A percentile compares a stretch with the other conserved stretches of the same genome.
Evolutionary conservation across 2,113 vertebrate genomes (phyloP).

Genomic region (Callipepla californica): DNA sequence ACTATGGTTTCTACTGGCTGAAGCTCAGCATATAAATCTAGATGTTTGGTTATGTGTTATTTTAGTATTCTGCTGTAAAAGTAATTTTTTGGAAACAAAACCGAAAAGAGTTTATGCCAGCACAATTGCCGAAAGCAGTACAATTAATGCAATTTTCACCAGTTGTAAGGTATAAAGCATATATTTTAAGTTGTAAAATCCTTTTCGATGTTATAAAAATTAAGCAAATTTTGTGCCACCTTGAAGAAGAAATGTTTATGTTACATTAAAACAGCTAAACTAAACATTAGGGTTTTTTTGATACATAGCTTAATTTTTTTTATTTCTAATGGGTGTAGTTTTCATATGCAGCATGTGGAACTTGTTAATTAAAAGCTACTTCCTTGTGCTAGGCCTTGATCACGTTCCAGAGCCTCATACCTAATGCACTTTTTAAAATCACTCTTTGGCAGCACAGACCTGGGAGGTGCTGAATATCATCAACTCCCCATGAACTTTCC

Average conservation of each 20-base stretch:
- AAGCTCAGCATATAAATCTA: slow-evolving; percentile 1
- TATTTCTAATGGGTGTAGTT: slow-evolving; percentile 35
- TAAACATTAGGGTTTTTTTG: not conserved
- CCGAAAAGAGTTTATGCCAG: not conserved
- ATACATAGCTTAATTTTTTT: slow-evolving; percentile 26
- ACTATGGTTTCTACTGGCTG: slow-evolving; percentile 9
- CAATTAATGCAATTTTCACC: slow-evolving; percentile 40
- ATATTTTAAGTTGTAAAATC: slow-evolving; percentile 44
- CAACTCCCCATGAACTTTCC: not conserved
- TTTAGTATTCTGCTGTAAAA: slow-evolving; percentile 30
- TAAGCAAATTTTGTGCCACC: slow-evolving; percentile 42
- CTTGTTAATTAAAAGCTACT: slow-evolving; percentile 67
- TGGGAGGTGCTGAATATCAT: not conserved
- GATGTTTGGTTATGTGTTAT: slow-evolving; percentile 7
- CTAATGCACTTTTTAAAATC: slow-evolving; percentile 54
- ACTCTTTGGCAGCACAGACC: slow-evolving; percentile 22
- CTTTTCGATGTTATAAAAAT: slow-evolving; percentile 52
- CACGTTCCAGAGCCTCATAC: not conserved
- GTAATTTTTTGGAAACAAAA: slow-evolving; percentile 21
- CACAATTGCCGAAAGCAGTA: slow-evolving; percentile 1
- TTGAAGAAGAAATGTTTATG: slow-evolving; percentile 46
- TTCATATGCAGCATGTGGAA: slow-evolving; percentile 53
- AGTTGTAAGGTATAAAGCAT: not conserved
- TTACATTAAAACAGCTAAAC: slow-evolving; percentile 38
- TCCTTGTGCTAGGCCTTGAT: slow-evolving; percentile 64